phyloP scores from a whole-genome alignment of 2,888 invertebrate species.

The Pegoplata infirma region DNA sequence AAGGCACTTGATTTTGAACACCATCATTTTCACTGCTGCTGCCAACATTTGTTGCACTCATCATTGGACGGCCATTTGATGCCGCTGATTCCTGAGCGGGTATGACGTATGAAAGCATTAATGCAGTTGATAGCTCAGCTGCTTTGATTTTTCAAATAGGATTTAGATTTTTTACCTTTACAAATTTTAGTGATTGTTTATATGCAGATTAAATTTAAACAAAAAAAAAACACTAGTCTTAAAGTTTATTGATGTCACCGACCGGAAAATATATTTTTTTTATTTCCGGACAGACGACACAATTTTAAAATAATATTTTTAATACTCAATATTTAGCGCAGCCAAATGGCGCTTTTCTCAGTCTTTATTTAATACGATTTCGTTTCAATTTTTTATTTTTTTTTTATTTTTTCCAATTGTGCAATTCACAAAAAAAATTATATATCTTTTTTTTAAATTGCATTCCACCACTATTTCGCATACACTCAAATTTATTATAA shows the following conservation, averaged over 20 bases:
- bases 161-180: background rate
- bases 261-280: constrained; percentile 51
- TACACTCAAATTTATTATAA: constrained; percentile 42
- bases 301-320: constrained; percentile 19
- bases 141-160: constrained; percentile 61
- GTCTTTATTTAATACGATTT: constrained; percentile 20
- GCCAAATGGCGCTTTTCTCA: constrained; percentile 18
- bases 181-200: too few relatives aligned
- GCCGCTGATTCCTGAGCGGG: constrained; percentile 59
- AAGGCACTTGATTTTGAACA: constrained; percentile 47
- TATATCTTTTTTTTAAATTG: constrained; percentile 14
- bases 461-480: constrained; percentile 56
- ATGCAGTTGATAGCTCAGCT: constrained; percentile 8
- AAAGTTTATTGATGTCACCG: constrained; percentile 33
- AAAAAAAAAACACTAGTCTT: too few relatives aligned
- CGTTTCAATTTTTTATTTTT: background rate
- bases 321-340: constrained; percentile 31
- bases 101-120: constrained; percentile 68
- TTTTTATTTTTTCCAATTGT: constrained; percentile 25
- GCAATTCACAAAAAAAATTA: constrained; percentile 34
- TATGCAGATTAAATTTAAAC: too few relatives aligned
- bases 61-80: constrained; percentile 56
- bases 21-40: constrained; percentile 23
- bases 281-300: constrained; percentile 45
- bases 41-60: constrained; percentile 25